phyloP scores from a whole-genome alignment of 1,140 invertebrate genomes.

The Diploscapter pachys region DNA sequence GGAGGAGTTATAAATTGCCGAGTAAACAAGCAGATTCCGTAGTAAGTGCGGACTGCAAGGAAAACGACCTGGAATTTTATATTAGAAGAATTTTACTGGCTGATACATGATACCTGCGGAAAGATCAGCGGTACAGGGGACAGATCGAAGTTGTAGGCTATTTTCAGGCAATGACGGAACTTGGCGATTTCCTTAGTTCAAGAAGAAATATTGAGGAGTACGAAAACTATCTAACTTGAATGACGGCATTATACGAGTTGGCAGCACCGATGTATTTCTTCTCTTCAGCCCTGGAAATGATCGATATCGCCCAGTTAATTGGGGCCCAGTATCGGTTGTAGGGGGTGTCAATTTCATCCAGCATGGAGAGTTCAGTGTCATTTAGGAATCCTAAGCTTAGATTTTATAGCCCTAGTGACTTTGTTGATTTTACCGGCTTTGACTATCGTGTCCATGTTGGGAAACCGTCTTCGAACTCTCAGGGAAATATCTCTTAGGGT shows the following conservation, averaged over 20 bases:
- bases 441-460: conserved; percentile 53
- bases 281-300: conserved; percentile 43
- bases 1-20: conserved; percentile 40
- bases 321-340: conserved; percentile 53
- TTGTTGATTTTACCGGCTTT: conserved; percentile 39
- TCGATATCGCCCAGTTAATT: conserved; percentile 45
- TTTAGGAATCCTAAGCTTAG: conserved; percentile 42
- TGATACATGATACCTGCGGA: not conserved
- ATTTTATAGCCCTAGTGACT: no score
- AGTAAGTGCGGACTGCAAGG: conserved; percentile 52
- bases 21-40: conserved; percentile 50
- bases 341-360: conserved; percentile 42
- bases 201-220: not conserved
- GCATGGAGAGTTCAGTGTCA: conserved; percentile 36
- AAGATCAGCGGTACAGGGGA: not conserved
- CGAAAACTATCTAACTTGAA: conserved; percentile 21
- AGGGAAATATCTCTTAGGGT: conserved; percentile 50
- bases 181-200: not conserved
- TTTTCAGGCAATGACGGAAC: not conserved
- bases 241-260: conserved; percentile 45
- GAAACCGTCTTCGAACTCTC: conserved; percentile 52
- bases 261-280: conserved; percentile 52
- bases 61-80: conserved; percentile 45
- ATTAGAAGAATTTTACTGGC: not conserved
- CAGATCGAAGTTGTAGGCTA: not conserved